phyloP scores from a whole-genome alignment of 2,888 invertebrate genomes.

The Sepioteuthis lessoniana region DNA sequence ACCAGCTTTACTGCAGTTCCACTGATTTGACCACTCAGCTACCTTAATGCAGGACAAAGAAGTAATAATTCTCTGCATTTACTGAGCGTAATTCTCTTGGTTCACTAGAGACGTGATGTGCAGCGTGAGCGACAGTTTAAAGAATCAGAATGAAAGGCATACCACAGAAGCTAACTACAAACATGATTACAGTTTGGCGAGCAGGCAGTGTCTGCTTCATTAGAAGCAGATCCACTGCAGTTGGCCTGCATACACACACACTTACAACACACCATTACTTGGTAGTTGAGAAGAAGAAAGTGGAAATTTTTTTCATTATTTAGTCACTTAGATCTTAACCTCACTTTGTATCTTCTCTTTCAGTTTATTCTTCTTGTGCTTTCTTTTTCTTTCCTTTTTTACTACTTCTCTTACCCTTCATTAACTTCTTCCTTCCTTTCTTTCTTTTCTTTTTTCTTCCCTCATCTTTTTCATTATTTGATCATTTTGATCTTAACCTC shows the following conservation, averaged over 20 bases:
- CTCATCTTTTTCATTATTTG: background rate
- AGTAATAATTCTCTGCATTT: background rate
- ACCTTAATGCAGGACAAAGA: background rate
- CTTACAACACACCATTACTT: background rate
- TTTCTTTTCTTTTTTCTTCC: background rate
- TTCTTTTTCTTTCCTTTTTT: background rate
- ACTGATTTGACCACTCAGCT: background rate
- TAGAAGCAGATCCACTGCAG: constrained; percentile 20
- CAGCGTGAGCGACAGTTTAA: constrained; percentile 8
- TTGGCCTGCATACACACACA: background rate
- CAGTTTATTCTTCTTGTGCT: background rate
- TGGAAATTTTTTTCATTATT: background rate
- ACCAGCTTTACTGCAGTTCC: background rate
- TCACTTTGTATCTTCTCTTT: too few relatives aligned
- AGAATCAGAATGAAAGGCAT: background rate
- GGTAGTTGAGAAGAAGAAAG: background rate
- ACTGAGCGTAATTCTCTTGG: background rate
- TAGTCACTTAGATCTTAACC: too few relatives aligned
- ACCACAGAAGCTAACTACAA: background rate
- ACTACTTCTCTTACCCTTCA: background rate
- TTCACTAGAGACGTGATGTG: background rate
- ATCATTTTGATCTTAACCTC: too few relatives aligned
- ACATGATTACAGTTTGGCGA: constrained; percentile 16
- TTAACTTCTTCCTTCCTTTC: background rate
- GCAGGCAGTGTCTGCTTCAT: background rate